Conservation (phyloP, 2,797 vertebrate genomes). For the Podarcis lilfordi region DNA sequence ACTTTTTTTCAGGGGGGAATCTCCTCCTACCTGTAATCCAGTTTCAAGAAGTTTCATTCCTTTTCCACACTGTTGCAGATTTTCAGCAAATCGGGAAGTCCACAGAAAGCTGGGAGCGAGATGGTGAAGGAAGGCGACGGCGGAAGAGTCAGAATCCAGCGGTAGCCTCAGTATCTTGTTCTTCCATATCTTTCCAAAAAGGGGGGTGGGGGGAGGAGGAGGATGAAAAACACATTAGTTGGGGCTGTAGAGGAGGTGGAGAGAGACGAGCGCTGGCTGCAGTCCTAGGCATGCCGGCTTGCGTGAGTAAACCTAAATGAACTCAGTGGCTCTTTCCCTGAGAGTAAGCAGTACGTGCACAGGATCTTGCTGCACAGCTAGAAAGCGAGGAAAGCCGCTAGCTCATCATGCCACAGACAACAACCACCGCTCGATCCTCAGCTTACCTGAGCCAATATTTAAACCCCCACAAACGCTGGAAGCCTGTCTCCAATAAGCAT, state of each 20-base stretch:
- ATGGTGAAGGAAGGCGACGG: slow-evolving; percentile 16
- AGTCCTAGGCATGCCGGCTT: background rate
- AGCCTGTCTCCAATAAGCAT: too few relatives aligned
- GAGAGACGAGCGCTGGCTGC: slow-evolving; percentile 19
- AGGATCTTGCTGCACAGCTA: background rate
- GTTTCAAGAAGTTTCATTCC: slow-evolving; percentile 58
- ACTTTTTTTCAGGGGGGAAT: accelerated
- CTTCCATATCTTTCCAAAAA: slow-evolving; percentile 73
- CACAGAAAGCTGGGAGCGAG: slow-evolving; percentile 30
- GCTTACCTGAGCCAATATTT: background rate
- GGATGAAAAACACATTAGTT: slow-evolving; percentile 46
- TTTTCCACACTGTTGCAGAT: slow-evolving; percentile 31
- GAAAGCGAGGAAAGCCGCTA: background rate
- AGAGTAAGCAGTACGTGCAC: background rate
- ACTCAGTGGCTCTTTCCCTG: too few relatives aligned
- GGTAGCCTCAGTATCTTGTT: slow-evolving; percentile 61
- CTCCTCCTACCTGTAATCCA: slow-evolving; percentile 68
- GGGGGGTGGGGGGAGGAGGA: slow-evolving; percentile 46
- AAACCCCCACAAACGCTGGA: too few relatives aligned
- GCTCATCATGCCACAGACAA: too few relatives aligned
- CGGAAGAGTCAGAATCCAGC: slow-evolving; percentile 53
- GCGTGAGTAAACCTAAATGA: background rate
- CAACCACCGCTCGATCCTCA: background rate
- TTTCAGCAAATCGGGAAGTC: background rate
- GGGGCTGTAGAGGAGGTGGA: background rate